Evolutionary conservation across 1,140 invertebrate species (phyloP), one percentile per base, ranked within the genome.

Genomic region (Lordiphosa collinella): DNA sequence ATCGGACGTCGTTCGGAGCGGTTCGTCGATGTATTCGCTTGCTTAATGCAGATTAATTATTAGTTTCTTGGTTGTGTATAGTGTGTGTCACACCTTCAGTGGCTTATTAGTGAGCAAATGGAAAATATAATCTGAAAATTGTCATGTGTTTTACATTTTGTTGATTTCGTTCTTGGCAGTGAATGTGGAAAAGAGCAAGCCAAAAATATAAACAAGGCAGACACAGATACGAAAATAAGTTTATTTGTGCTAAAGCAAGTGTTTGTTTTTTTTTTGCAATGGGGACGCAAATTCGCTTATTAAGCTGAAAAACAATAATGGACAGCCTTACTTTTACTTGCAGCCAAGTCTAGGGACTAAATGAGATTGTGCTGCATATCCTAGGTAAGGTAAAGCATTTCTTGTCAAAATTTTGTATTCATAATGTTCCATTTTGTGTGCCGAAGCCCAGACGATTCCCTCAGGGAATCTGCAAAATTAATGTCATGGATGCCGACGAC

Each of bases 141-240:
- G 25, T 29, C 25, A 29, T 29, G 7, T 29, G 25, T 29, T 25
- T 25, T 25, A 1, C 22, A 16, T 4, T 16, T 35, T 12, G 11
- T 35, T 14, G 16, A 18, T 10, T 25, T 52, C 29, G 50, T 40
- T 53, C 43, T 59, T 59, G 56, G 41, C 57, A 60, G 34, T 60
- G 57, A 53, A 29, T 29, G 25, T 29, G 25, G 1, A 41, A 11
- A 18, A n/a, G 40, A 8, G 18, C 9, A 29, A 22, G 18, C 18
- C 40, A 43, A 25, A 43, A 43, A 29, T 43, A 43, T 8, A 43
- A 43, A 43, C 40, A 43, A 43, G 40, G 40, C 40, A 12, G 25
- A n/a, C 7, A 7, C 40, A 43, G 16, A 22, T 41, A 22, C 16
- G 16, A 41, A 22, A 41, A 41, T 41, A 41, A 12, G n/a, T 1